phyloP scores from a whole-genome alignment of 2,888 invertebrate genomes.

The Flabesymbios commensalis region DNA sequence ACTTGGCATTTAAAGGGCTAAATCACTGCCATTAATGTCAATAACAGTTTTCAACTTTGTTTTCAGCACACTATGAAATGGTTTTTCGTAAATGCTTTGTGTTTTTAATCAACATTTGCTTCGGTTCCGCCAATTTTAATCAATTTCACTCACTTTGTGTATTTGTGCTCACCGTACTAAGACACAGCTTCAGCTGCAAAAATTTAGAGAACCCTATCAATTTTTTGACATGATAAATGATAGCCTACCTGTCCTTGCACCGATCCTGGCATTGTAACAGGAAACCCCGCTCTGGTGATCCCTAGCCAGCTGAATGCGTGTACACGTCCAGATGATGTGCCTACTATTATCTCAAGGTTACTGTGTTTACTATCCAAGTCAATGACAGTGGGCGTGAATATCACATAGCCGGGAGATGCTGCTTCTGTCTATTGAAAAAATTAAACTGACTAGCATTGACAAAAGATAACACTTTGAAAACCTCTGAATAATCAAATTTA shows the following conservation, averaged over 20 bases:
- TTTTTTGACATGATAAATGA: neutral
- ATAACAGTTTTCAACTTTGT: no score
- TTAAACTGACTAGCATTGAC: neutral
- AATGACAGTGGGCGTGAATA: conserved; percentile 51
- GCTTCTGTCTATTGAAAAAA: conserved; percentile 20
- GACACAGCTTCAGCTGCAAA: neutral
- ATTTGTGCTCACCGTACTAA: no score
- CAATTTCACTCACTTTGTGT: no score
- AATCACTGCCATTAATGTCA: no score
- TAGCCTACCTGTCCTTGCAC: conserved; percentile 46
- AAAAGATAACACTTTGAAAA: neutral
- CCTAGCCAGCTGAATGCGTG: conserved; percentile 42
- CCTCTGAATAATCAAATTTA: neutral
- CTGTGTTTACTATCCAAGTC: conserved; percentile 48
- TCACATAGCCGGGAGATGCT: conserved; percentile 47
- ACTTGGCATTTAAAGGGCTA: no score
- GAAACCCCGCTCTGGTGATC: conserved; percentile 43
- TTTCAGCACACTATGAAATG: no score
- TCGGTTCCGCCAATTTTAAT: no score
- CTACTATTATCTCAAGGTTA: conserved; percentile 46
- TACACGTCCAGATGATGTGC: conserved; percentile 49
- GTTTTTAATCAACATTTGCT: neutral
- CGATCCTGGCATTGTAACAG: conserved; percentile 39
- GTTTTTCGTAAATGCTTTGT: no score
- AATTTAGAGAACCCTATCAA: neutral